Conservation (phyloP, 2,888 invertebrate genomes). For the Apamea epomidion region DNA sequence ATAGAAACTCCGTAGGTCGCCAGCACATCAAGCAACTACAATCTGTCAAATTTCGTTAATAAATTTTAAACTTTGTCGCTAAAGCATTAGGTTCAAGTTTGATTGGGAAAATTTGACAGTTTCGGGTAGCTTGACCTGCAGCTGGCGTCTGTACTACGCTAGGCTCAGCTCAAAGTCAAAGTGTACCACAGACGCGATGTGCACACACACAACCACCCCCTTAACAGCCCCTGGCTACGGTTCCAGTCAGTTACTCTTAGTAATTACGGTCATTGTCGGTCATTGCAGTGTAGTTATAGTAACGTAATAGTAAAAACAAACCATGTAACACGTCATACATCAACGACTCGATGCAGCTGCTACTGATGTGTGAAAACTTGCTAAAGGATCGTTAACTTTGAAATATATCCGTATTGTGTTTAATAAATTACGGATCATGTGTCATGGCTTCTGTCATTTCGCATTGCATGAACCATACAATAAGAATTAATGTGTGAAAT, state of each 20-base stretch:
- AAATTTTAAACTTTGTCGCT: too few relatives aligned
- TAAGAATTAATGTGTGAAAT: background rate
- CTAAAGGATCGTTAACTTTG: slow-evolving; percentile 18
- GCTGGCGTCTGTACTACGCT: background rate
- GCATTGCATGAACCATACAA: background rate
- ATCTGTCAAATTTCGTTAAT: too few relatives aligned
- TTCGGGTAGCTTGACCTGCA: too few relatives aligned
- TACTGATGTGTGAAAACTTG: slow-evolving; percentile 8
- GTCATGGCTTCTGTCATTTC: background rate
- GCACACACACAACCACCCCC: background rate
- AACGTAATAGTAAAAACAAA: slow-evolving; percentile 53
- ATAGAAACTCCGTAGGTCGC: background rate
- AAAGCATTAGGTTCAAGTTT: too few relatives aligned
- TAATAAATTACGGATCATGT: background rate
- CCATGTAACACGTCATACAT: slow-evolving; percentile 22
- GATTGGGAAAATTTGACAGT: too few relatives aligned
- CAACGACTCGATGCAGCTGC: slow-evolving; percentile 27
- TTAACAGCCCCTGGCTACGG: background rate
- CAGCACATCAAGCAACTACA: too few relatives aligned
- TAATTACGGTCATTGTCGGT: slow-evolving; percentile 32
- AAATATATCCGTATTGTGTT: background rate
- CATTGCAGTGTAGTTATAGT: slow-evolving; percentile 35
- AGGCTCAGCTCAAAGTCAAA: background rate
- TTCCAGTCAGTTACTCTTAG: slow-evolving; percentile 35
- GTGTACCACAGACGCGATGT: background rate